Evolutionary conservation across 2,888 invertebrate genomes (phyloP).

Genomic region (Eupithecia subumbrata): DNA sequence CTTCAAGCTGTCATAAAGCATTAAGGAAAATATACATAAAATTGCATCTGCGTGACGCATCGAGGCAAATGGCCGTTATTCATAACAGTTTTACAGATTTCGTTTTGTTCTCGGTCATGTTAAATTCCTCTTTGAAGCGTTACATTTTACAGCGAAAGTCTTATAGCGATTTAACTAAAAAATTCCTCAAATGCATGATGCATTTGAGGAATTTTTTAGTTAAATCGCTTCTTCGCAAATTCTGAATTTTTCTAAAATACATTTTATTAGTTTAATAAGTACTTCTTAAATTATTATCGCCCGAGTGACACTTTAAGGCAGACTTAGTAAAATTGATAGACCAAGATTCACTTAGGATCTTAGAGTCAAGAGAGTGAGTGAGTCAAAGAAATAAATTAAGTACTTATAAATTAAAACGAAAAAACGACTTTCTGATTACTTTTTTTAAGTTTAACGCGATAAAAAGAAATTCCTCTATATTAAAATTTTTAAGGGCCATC

Average conservation of each 20-base stretch:
- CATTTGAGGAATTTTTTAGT: too few relatives aligned
- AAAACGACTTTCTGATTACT: too few relatives aligned
- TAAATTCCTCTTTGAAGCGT: background rate
- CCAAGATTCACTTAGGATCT: background rate
- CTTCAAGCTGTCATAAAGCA: background rate
- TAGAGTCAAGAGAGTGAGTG: too few relatives aligned
- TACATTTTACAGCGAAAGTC: background rate
- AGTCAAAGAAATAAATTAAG: too few relatives aligned
- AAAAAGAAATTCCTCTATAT: too few relatives aligned
- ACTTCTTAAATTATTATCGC: too few relatives aligned
- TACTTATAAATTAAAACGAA: too few relatives aligned
- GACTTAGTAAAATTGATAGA: background rate
- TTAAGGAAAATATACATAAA: constrained; percentile 4
- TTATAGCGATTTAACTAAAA: background rate
- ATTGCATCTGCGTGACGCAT: background rate
- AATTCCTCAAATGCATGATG: background rate
- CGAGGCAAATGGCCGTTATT: background rate
- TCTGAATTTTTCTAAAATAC: too few relatives aligned
- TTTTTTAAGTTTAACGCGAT: too few relatives aligned
- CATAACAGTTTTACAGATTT: background rate
- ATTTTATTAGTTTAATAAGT: too few relatives aligned
- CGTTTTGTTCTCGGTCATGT: background rate
- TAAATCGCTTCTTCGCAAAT: too few relatives aligned
- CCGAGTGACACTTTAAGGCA: background rate
- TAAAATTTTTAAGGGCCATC: too few relatives aligned